Evolutionary conservation across 92 coral and sea anemone genomes (phyloP).

Genomic region (Umimayanthus chanpuru): DNA sequence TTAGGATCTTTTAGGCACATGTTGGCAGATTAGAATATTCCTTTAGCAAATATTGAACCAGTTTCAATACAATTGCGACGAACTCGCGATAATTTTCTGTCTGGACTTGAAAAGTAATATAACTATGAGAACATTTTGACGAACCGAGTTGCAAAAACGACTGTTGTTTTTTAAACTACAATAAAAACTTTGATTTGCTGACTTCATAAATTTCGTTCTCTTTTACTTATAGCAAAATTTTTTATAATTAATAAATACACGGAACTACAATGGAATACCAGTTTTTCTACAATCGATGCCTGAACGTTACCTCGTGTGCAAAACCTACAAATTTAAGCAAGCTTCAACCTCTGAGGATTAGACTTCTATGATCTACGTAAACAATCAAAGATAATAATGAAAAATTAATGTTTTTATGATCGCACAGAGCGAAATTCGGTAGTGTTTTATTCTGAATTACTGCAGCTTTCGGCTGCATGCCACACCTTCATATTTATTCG

Average conservation of each 20-base stretch:
- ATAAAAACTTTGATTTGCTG: conserved; percentile 32
- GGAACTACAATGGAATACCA: conserved; percentile 27
- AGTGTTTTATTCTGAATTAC: conserved; percentile 55
- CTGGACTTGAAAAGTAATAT: background rate
- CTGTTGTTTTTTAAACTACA: conserved; percentile 27
- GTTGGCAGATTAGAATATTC: conserved; percentile 26
- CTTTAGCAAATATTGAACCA: conserved; percentile 29
- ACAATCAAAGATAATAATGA: conserved; percentile 71
- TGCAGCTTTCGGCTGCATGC: conserved; percentile 25
- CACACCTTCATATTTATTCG: conserved; percentile 60
- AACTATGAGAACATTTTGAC: background rate
- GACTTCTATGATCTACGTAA: conserved; percentile 52
- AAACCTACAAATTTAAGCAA: background rate
- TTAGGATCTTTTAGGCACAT: background rate
- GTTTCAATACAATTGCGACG: background rate
- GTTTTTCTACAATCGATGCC: background rate
- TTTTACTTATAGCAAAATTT: conserved; percentile 25
- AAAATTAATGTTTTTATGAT: conserved; percentile 54
- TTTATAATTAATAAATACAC: conserved; percentile 31
- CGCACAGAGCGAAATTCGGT: conserved; percentile 59
- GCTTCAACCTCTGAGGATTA: conserved; percentile 43
- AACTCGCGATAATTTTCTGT: background rate
- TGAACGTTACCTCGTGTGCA: background rate
- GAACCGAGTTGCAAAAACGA: conserved; percentile 30
- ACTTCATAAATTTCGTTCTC: conserved; percentile 42